These are phyloP conservation scores for Chrysopilus asiliformis DNA, from an alignment of 2,888 invertebrate species.

Conservation along the genomic window DNA sequence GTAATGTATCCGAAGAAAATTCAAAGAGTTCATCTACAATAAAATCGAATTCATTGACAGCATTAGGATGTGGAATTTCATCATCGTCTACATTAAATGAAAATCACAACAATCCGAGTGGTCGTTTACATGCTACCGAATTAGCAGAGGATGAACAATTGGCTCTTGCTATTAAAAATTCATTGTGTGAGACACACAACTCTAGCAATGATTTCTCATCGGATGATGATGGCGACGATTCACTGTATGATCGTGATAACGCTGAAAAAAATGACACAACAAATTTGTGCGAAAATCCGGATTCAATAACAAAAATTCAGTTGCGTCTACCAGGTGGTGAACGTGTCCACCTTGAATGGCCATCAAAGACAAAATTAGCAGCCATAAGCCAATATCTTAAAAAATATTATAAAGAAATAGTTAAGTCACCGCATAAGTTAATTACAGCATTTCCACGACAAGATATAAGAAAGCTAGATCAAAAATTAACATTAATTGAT, in stretches of 20 bases:
- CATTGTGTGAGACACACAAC: slow-evolving; percentile 25
- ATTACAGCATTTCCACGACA: slow-evolving; percentile 33
- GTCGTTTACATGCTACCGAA: slow-evolving; percentile 18
- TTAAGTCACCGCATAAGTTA: slow-evolving; percentile 29
- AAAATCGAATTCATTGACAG: too few relatives aligned
- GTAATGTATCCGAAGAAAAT: neutral
- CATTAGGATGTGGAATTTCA: too few relatives aligned
- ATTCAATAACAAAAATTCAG: slow-evolving; percentile 13
- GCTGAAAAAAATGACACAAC: neutral
- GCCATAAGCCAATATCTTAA: slow-evolving; percentile 28
- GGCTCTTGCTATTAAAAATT: slow-evolving; percentile 32
- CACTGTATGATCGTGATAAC: neutral
- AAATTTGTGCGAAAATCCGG: slow-evolving; percentile 1
- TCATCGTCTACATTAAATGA: too few relatives aligned
- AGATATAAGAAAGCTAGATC: slow-evolving; percentile 25
- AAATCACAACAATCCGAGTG: too few relatives aligned
- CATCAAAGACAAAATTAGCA: slow-evolving; percentile 28
- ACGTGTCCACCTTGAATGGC: slow-evolving; percentile 32
- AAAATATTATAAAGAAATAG: slow-evolving; percentile 28
- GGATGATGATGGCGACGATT: neutral
- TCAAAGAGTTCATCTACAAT: neutral
- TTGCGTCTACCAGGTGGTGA: slow-evolving; percentile 18
- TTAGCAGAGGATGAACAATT: slow-evolving; percentile 33
- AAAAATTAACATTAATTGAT: slow-evolving; percentile 27
- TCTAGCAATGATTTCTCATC: neutral